A percentile compares a stretch with the other conserved stretches of the same genome.
Conservation (phyloP, 1,140 invertebrate genomes). For the Nasonia giraulti region DNA sequence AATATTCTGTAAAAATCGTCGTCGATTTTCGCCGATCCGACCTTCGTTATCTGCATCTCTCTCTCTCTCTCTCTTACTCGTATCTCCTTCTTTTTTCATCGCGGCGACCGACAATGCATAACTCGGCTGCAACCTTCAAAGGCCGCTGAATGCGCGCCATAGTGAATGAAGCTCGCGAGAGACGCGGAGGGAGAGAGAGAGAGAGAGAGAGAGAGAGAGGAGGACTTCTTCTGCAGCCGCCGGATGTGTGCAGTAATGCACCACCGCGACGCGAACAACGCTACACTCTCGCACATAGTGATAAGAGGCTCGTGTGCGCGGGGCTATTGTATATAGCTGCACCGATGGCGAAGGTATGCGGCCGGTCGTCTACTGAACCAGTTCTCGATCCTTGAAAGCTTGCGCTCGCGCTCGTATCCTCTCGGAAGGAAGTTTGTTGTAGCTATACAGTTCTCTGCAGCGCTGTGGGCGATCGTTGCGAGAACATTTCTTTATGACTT, state of each 20-base stretch:
- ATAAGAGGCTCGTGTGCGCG: not conserved
- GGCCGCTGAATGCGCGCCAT: conserved; percentile 70
- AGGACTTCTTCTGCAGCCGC: not conserved
- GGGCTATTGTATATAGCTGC: not conserved
- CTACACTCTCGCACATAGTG: not conserved
- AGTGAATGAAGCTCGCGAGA: conserved; percentile 68
- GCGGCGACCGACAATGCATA: conserved; percentile 25
- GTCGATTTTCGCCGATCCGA: too few relatives aligned
- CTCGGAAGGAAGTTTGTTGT: not conserved
- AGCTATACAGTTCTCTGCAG: not conserved
- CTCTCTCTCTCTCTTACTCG: conserved; percentile 1
- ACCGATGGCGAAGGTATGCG: not conserved
- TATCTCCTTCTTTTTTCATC: conserved; percentile 57
- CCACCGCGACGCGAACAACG: not conserved
- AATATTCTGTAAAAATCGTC: too few relatives aligned
- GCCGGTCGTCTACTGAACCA: conserved; percentile 26
- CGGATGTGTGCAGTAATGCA: conserved; percentile 37
- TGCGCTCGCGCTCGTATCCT: too few relatives aligned
- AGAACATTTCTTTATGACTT: not conserved
- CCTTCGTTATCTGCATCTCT: not conserved
- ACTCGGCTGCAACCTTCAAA: conserved; percentile 71
- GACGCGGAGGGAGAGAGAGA: not conserved
- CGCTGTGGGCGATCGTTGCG: not conserved
- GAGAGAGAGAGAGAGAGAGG: not conserved
- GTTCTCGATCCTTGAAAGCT: not conserved